phyloP scores from a whole-genome alignment of 2,888 invertebrate species.

The Criorhina ranunculi region DNA sequence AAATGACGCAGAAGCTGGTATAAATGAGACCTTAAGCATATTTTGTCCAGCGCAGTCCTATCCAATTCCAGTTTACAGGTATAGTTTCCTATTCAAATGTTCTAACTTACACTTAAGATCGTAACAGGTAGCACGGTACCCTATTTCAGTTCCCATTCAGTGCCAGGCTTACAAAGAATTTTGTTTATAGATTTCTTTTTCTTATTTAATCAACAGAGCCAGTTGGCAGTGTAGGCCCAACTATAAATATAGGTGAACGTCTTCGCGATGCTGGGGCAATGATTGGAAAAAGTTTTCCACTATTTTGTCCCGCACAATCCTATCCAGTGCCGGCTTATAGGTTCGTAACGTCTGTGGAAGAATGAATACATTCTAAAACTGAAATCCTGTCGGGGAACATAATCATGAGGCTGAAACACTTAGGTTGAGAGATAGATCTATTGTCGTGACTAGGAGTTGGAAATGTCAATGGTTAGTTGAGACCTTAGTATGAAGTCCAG shows the following conservation, averaged over 20 bases:
- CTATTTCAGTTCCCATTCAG: conserved; percentile 86
- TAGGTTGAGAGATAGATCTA: no score
- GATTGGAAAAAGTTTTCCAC: conserved; percentile 86
- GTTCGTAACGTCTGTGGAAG: no score
- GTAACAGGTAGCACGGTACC: conserved; percentile 85
- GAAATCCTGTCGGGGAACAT: no score
- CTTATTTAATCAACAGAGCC: conserved; percentile 83
- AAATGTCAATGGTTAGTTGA: no score
- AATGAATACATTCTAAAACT: no score
- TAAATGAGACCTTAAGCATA: conserved; percentile 86
- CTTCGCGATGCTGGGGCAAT: conserved; percentile 86
- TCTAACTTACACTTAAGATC: conserved; percentile 82
- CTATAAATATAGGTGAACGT: conserved; percentile 89
- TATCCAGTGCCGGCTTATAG: conserved; percentile 90
- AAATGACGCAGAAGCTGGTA: conserved; percentile 85
- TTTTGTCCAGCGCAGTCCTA: conserved; percentile 92
- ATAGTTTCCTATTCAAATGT: conserved; percentile 82
- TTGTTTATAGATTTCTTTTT: conserved; percentile 14
- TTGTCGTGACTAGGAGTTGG: no score
- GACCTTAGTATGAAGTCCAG: no score
- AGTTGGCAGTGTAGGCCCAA: conserved; percentile 86
- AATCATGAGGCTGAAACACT: no score
- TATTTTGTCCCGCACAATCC: conserved; percentile 91
- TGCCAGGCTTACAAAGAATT: background rate
- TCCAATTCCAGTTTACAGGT: conserved; percentile 87